phyloP scores from a whole-genome alignment of 1,140 invertebrate genomes.

The Drosophila teissieri region DNA sequence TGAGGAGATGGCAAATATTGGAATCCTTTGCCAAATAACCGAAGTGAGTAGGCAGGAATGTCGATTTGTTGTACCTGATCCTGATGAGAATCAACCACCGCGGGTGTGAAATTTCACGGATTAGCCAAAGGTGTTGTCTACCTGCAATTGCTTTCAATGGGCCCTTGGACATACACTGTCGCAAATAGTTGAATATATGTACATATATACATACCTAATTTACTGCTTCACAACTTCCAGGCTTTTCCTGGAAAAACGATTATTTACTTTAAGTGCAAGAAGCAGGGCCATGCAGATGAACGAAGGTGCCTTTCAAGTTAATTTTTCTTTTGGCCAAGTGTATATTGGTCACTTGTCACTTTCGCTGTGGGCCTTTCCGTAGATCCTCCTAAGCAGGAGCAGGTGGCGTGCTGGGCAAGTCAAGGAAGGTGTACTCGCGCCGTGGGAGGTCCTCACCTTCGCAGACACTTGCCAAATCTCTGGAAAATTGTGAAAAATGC shows the following conservation, averaged over 20 bases:
- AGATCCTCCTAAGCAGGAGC: constrained; percentile 14
- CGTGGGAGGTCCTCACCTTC: constrained; percentile 54
- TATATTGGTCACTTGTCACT: constrained; percentile 14
- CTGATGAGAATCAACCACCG: constrained; percentile 68
- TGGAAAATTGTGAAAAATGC: constrained; percentile 32
- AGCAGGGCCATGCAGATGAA: not conserved
- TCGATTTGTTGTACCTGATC: constrained; percentile 37
- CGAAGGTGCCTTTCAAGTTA: not conserved
- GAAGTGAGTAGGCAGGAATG: constrained; percentile 29
- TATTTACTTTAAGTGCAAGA: not conserved
- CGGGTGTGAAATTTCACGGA: constrained; percentile 77
- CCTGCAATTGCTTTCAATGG: constrained; percentile 22
- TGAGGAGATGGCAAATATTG: constrained; percentile 23
- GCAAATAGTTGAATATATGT: not conserved
- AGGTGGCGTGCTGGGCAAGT: constrained; percentile 29
- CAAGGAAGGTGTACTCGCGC: constrained; percentile 14
- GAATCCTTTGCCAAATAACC: constrained; percentile 31
- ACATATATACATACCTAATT: too few relatives aligned
- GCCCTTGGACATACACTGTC: constrained; percentile 5
- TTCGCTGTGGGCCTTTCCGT: constrained; percentile 24
- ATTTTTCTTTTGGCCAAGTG: not conserved
- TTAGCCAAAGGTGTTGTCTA: constrained; percentile 41
- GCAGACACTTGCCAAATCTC: constrained; percentile 61
- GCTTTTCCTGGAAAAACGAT: not conserved
- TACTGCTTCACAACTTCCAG: too few relatives aligned